Conservation (phyloP, 2,797 vertebrate genomes). For the Tamandua tetradactyla region DNA sequence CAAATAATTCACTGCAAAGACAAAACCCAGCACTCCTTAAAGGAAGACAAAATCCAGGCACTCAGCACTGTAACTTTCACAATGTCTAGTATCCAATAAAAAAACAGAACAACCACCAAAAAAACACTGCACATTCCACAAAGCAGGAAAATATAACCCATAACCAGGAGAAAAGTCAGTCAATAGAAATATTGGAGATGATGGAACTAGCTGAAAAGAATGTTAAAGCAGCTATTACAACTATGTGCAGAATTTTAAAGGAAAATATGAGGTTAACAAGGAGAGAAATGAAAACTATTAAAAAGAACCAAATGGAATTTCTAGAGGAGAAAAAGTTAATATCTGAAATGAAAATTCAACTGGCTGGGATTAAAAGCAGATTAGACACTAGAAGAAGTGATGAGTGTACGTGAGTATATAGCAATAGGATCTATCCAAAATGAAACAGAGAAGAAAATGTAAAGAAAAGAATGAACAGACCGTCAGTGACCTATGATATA, state of each 20-base stretch:
- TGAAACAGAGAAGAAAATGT: not conserved
- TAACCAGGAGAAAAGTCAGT: not conserved
- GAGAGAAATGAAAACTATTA: constrained; percentile 31
- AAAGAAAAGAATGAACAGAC: not conserved
- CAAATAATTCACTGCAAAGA: not conserved
- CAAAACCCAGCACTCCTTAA: not conserved
- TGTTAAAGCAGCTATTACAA: not conserved
- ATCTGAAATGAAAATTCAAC: constrained; percentile 5
- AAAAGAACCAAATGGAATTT: constrained; percentile 21
- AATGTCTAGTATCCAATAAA: not conserved
- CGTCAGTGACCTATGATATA: not conserved
- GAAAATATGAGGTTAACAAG: constrained; percentile 1
- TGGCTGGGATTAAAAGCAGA: constrained; percentile 25
- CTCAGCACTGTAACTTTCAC: not conserved
- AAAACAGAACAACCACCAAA: not conserved
- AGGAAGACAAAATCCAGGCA: not conserved
- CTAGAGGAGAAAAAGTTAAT: constrained; percentile 8
- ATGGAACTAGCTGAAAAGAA: not conserved
- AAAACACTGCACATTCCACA: not conserved
- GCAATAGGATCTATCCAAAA: not conserved
- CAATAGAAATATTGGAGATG: constrained; percentile 10
- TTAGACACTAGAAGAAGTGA: not conserved
- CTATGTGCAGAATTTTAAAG: not conserved
- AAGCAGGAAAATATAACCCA: not conserved
- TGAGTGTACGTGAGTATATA: constrained; percentile 3